These are phyloP conservation scores for Drosophila sordidula DNA, from an alignment of 2,888 invertebrate species.

Conservation along the genomic window DNA sequence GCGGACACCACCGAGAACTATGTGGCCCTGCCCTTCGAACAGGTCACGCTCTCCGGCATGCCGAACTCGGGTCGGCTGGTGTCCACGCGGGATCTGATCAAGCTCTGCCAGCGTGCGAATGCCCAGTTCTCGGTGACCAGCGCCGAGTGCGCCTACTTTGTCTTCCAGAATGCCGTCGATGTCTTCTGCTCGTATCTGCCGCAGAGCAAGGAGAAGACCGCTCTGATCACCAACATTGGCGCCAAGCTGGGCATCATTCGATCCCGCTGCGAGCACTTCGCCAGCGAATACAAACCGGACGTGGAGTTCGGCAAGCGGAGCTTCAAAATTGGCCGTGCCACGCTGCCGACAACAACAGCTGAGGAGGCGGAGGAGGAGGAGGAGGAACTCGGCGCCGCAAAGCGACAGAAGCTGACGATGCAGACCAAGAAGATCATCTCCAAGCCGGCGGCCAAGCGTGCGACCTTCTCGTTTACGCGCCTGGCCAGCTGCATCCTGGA, in stretches of 20 bases:
- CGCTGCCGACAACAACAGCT: slow-evolving; percentile 84
- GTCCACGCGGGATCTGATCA: slow-evolving; percentile 95
- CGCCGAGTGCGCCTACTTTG: slow-evolving; percentile 84
- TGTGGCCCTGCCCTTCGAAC: slow-evolving; percentile 79
- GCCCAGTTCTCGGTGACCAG: slow-evolving; percentile 91
- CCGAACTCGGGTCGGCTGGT: slow-evolving; percentile 87
- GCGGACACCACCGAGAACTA: slow-evolving; percentile 76
- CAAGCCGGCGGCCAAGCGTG: slow-evolving; percentile 75
- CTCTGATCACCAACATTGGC: slow-evolving; percentile 91
- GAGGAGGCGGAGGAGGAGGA: slow-evolving; percentile 22
- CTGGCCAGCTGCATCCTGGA: slow-evolving; percentile 94
- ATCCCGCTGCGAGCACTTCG: slow-evolving; percentile 93
- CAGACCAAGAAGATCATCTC: slow-evolving; percentile 50
- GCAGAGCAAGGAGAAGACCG: slow-evolving; percentile 88
- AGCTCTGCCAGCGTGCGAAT: slow-evolving; percentile 93
- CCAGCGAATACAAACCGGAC: slow-evolving; percentile 91
- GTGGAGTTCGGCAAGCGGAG: slow-evolving; percentile 86
- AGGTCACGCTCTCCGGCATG: slow-evolving; percentile 63
- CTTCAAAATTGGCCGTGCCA: slow-evolving; percentile 91
- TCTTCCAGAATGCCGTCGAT: slow-evolving; percentile 94
- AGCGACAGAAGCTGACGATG: slow-evolving; percentile 76
- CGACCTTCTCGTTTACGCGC: slow-evolving; percentile 93
- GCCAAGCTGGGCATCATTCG: slow-evolving; percentile 92
- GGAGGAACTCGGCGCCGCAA: slow-evolving; percentile 50
- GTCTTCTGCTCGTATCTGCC: slow-evolving; percentile 94